Percentiles rank a stretch among this genome's conserved stretches.
Conservation (phyloP, 2,113 vertebrate species). For the Oceanites oceanicus region DNA sequence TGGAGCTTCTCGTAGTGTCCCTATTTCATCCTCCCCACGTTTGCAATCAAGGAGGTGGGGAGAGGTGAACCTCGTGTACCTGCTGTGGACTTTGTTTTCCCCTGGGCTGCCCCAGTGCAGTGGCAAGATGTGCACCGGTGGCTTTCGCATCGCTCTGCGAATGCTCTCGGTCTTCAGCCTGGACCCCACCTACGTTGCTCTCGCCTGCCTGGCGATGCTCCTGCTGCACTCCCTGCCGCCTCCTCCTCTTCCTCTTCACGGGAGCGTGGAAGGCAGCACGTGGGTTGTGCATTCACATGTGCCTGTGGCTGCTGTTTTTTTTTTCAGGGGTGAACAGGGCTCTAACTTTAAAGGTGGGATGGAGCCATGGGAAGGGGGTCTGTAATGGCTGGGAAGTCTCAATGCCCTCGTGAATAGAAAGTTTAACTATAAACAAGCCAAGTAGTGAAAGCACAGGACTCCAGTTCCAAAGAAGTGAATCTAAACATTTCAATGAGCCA, state of each 20-base stretch:
- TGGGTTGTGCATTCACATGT: too few species aligned
- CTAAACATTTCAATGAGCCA: neutral
- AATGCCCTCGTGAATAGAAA: rapidly evolving
- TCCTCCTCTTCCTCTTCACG: rapidly evolving
- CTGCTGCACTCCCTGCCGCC: rapidly evolving
- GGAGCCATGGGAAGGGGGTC: rapidly evolving
- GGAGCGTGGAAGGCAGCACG: neutral
- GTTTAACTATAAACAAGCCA: neutral
- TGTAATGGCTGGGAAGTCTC: neutral
- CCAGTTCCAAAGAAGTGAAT: neutral
- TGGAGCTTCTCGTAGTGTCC: rapidly evolving
- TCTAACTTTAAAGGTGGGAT: neutral
- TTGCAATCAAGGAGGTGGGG: neutral
- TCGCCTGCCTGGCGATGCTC: neutral
- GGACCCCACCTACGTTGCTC: neutral
- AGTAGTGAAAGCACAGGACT: neutral
- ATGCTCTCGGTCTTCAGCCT: neutral
- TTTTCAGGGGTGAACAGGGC: neutral
- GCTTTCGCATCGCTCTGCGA: rapidly evolving
- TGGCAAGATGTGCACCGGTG: too few species aligned
- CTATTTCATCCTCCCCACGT: rapidly evolving
- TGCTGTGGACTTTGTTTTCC: rapidly evolving
- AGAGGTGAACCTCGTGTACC: neutral
- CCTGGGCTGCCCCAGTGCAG: neutral
- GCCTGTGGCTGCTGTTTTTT: neutral